Base-by-base conservation (phyloP, 2,888 invertebrate species). In the Pseudococcus jackbeardsleyi region DNA sequence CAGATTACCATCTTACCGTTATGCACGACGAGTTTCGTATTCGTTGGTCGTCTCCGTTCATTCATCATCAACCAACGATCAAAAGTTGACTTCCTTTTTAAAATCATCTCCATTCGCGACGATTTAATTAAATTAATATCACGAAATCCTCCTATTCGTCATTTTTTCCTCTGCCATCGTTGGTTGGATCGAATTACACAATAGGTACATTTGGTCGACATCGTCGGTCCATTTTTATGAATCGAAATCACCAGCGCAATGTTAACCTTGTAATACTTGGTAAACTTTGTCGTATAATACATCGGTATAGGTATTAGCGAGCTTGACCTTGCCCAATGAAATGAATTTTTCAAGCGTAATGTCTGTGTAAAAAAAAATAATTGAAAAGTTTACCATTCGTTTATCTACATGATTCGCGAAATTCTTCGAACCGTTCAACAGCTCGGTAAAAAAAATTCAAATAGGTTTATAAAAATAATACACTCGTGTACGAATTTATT, bases 301-400 rank as follows among this genome's bases (percentile, higher is more conserved):
- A 54, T 54, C 12, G 17, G 15, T 17, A 15, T 12, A 59, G 59
- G 59, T 19, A 59, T 59, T 19, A 59, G 19, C 19, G 68, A 0
- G 68, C 68, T 72, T 72, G 68, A 72, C 68, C 68, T 72, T 72
- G 68, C 68, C 6, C 68, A 12, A 72, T 72, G 33, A 72, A 72
- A 26, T 12, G 33, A 72, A 72, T 72, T 72, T 72, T 72, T 72
- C 68, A 72, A 26, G 12, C 33, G 68, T 59, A 59, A 6, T 9
- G 19, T 59, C 1, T 54, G 54, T 11, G 50, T 50, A 50, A 59
- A 33, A 33, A 33, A 33, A 33, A 33, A 33, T 33, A 59, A 59
- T 59, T 59, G 59, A 59, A 59, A 59, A 50, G 17, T 54, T 17
- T n/a, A 19, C 59, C 19, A 19, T 59, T 59, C 59, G 59, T 59